These are phyloP conservation scores for Ifrita kowaldi DNA, from an alignment of 2,113 vertebrate genomes.

Conservation along the genomic window DNA sequence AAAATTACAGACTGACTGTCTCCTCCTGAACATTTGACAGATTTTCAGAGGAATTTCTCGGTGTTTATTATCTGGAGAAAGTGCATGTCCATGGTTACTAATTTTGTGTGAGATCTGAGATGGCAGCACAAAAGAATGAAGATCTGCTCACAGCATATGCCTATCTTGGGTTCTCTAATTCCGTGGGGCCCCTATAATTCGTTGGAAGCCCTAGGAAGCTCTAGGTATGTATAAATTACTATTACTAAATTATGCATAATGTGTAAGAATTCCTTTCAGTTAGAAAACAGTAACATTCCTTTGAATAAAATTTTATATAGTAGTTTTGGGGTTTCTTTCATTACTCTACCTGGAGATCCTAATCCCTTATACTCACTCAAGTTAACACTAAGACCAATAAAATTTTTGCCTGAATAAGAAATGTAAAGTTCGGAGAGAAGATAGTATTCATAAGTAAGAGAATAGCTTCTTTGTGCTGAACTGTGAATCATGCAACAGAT, in stretches of 20 bases:
- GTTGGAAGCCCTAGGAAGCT: neutral
- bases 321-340: too few relatives aligned
- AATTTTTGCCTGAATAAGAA: neutral
- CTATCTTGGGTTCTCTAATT: neutral
- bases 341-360: neutral
- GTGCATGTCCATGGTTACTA: neutral
- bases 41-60: neutral
- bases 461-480: neutral
- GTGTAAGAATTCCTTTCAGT: neutral
- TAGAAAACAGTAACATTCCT: neutral
- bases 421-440: neutral
- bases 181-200: neutral
- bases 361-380: neutral
- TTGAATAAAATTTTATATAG: neutral
- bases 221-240: neutral
- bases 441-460: neutral
- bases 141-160: neutral
- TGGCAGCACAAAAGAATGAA: neutral
- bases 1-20: neutral
- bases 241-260: too few relatives aligned
- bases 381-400: neutral
- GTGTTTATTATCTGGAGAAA: neutral
- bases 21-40: neutral
- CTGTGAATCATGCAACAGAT: neutral
- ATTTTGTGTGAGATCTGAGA: neutral